Base-by-base conservation (phyloP, 2,797 vertebrate genomes). In the Acanthopagrus latus region DNA sequence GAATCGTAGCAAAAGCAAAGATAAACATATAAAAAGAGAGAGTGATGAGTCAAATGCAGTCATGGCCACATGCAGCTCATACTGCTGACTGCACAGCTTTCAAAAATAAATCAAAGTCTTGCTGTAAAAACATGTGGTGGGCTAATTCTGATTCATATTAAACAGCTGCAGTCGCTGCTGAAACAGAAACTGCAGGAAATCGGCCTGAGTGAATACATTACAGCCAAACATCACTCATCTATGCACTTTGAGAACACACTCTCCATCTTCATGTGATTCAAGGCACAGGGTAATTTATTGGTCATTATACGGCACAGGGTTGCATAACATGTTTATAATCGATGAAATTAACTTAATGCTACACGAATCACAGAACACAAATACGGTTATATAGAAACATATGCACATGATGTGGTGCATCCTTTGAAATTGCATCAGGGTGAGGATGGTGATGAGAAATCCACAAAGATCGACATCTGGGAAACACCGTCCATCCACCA, bases 41-140 rank as follows among this genome's bases (percentile, higher is more conserved):
- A 73, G 29, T 38, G 62, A 76, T 81, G 67, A 86, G 21, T 81
- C 27, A 63, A 29, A 50, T 64, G 43, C 55, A 64, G 62, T 11
- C 55, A 25, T 41, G 33, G 27, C 50, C 48, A 55, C 1, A 50
- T 55, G 17, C 41, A 44, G 9, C 51, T 54, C 58, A 64, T 38
- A 63, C 73, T 74, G 82, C 82, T 82, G 82, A 85, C 59, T 76
- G 64, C 48, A 54, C 63, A 66, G 54, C 43, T 65, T 77, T 70
- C 20, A 27, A 55, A 68, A 57, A 80, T 84, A 82, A 79, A 76
- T 79, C 72, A 71, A 66, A 57, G 52, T 27, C 71, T 57, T 55
- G n/a, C 69, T 60, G 70, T 66, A 59, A 33, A 80, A 68, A 57
- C 46, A 78, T 46, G 27, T 14, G 23, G 48, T 33, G 0, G 12